These are phyloP conservation scores for Rana temporaria DNA, from an alignment of 2,113 vertebrate species.

Conservation along the genomic window DNA sequence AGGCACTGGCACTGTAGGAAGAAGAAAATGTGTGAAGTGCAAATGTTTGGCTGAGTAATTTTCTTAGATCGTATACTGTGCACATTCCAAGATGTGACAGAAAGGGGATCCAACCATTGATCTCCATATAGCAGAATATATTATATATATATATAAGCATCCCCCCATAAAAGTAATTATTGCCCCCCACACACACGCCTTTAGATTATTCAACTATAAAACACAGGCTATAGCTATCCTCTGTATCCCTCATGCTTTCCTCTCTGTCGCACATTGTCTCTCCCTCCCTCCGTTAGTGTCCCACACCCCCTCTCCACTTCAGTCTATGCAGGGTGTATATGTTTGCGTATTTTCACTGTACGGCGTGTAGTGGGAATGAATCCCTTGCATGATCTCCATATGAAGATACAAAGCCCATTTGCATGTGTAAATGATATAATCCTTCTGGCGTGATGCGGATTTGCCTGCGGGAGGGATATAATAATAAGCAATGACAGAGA, in stretches of 20 bases:
- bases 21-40: background rate
- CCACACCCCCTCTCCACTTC: slow-evolving; percentile 13
- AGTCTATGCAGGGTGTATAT: slow-evolving; percentile 20
- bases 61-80: background rate
- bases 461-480: slow-evolving; percentile 55
- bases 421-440: slow-evolving; percentile 58
- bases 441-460: slow-evolving; percentile 56
- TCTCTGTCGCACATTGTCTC: background rate
- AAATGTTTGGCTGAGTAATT: background rate
- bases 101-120: too few relatives aligned
- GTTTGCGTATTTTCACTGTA: slow-evolving; percentile 15
- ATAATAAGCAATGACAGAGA: slow-evolving; percentile 56
- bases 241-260: background rate
- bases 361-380: slow-evolving; percentile 41
- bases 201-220: too few relatives aligned
- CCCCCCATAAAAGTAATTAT: too few relatives aligned
- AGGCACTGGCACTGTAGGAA: background rate
- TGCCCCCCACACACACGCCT: too few relatives aligned
- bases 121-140: too few relatives aligned
- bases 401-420: slow-evolving; percentile 48
- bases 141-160: too few relatives aligned
- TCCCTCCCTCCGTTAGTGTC: background rate
- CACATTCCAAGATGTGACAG: background rate
- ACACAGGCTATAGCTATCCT: background rate
- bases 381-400: slow-evolving; percentile 51